Percentiles rank a stretch among this genome's conserved stretches.
Evolutionary conservation across 1,140 invertebrate species (phyloP).

Genomic region (Brachionus koreanus): DNA sequence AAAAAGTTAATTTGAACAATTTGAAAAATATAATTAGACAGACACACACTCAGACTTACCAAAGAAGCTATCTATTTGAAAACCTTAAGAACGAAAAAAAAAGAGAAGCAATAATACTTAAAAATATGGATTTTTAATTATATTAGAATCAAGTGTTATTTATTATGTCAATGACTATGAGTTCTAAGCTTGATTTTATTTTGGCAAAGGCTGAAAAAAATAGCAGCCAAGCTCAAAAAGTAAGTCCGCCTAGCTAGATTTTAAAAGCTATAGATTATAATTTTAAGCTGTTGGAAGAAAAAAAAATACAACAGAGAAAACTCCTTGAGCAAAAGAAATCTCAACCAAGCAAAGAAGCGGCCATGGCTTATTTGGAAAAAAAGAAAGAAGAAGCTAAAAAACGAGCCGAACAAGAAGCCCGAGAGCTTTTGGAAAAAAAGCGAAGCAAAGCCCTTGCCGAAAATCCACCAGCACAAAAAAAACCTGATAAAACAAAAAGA

Average conservation of each 20-base stretch:
- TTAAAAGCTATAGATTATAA: neutral
- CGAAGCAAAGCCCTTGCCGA: neutral
- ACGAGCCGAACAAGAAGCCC: neutral
- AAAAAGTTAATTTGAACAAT: neutral
- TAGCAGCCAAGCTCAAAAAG: constrained; percentile 29
- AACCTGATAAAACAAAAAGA: neutral
- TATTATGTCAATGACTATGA: neutral
- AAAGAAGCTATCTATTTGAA: neutral
- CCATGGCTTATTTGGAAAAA: constrained; percentile 29
- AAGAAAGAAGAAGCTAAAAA: constrained; percentile 20
- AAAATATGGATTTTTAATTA: neutral
- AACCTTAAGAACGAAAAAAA: no score
- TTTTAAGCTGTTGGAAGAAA: constrained; percentile 40
- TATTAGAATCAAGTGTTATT: neutral
- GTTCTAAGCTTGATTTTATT: constrained; percentile 41
- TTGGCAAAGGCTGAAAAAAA: constrained; percentile 43
- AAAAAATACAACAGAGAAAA: constrained; percentile 18
- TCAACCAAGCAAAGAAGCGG: constrained; percentile 32
- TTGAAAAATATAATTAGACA: neutral
- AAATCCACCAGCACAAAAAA: neutral
- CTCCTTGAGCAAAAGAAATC: constrained; percentile 20
- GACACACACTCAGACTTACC: neutral
- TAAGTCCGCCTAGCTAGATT: neutral
- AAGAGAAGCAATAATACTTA: no score
- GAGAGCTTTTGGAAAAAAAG: constrained; percentile 38